Base-by-base conservation (phyloP, 2,888 invertebrate species). In the Melanostoma scalare region DNA sequence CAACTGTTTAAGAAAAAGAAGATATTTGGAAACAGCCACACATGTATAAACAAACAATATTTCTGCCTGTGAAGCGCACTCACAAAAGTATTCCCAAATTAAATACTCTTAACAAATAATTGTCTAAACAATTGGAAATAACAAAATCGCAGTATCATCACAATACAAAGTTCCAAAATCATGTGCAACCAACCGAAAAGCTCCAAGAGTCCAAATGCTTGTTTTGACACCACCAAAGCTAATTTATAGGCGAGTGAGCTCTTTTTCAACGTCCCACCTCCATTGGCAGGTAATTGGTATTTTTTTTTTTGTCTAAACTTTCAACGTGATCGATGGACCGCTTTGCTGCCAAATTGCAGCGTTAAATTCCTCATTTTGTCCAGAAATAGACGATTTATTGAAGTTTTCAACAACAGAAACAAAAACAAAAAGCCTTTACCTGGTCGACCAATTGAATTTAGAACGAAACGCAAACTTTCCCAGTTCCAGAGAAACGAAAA, bases 191-290 rank as follows among this genome's bases (percentile, higher is more conserved):
- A 20, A 20, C 73, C 53, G 61, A 60, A 69, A 63, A 60, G 38
- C 50, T 20, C 46, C n/a, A 74, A 69, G 63, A 40, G 30, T 35
- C 55, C 10, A 44, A 9, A 20, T 20, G 46, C 44, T 44, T 82
- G 61, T 82, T 82, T 77, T 82, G 81, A 82, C 81, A 82, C 63
- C 46, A 50, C 8, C 38, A 44, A 68, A 82, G 44, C 77, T 72
- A 78, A 65, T 38, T 56, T 20, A 20, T 20, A 73, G 40, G 44
- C 77, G 68, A 78, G 73, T 69, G 40, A 58, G 42, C 52, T 33
- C 69, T 82, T 69, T 78, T 78, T 73, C 46, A 82, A 65, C 68
- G 69, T 74, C 73, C 58, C 58, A 30, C 60, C 63, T 53, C 80
- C 63, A 72, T 61, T 67, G 44, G 60, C 67, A 50, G 53, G 69